Percentiles rank a stretch among this genome's conserved stretches.
phyloP scores from a whole-genome alignment of 2,797 vertebrate genomes.

The Cynopterus sphinx region DNA sequence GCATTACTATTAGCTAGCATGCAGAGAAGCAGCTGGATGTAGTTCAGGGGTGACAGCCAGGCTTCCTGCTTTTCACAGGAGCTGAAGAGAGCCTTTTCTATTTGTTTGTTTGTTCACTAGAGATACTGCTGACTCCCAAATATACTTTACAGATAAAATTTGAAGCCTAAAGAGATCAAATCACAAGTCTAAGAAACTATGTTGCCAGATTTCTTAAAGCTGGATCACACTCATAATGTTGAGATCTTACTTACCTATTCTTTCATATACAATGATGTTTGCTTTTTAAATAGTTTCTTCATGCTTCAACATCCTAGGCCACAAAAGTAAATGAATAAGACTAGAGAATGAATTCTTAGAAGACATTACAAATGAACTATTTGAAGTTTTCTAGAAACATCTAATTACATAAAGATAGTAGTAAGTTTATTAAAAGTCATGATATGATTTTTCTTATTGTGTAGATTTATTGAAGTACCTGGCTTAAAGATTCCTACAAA shows the following conservation, averaged over 20 bases:
- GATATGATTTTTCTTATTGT: not conserved
- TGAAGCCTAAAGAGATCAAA: not conserved
- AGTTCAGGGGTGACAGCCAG: not conserved
- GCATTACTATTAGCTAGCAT: not conserved
- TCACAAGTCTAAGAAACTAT: not conserved
- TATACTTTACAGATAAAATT: not conserved
- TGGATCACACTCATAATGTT: not conserved
- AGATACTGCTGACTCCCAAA: not conserved
- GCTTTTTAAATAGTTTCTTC: slow-evolving; percentile 20
- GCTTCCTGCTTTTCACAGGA: not conserved
- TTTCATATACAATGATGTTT: not conserved
- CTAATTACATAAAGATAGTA: not conserved
- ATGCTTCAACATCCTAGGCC: not conserved
- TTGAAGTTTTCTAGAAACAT: not conserved
- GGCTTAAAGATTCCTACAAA: not conserved
- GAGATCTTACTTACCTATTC: not conserved
- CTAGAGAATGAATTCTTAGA: not conserved
- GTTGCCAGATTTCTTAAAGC: not conserved
- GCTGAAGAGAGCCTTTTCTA: not conserved
- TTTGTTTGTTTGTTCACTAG: not conserved
- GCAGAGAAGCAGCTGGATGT: not conserved
- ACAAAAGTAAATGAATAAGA: not conserved
- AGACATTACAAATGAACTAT: not conserved
- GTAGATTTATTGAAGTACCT: not conserved
- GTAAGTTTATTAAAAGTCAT: not conserved